Evolutionary conservation across 2,113 vertebrate genomes (phyloP), one percentile per base, ranked within the genome.

Genomic region (Pterocles orientalis): DNA sequence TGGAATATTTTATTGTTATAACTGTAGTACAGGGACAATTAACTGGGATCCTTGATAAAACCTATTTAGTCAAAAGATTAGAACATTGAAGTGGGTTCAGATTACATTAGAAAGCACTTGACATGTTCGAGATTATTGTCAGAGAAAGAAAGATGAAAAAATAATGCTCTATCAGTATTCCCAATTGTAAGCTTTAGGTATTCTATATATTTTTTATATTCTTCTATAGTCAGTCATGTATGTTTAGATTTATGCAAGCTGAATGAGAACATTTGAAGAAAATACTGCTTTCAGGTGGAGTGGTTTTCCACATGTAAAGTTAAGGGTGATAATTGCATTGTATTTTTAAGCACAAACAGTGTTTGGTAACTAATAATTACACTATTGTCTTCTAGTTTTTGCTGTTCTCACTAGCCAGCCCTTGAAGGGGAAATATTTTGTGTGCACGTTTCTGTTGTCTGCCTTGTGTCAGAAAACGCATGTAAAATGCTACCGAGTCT

Each of bases 361-460:
- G 23, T 84, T 90, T 77, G 64, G 43, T 83, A 45, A 56, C 76
- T 33, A 29, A 36, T 65, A 93, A 90, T 71, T 76, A 6, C 36
- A 9, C 13, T 36, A 10, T 58, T 7, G 9, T 78, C 64, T 83
- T 81, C 61, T 34, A 1, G 1, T 31, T 90, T 77, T 71, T 77
- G 56, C 43, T 61, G 20, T 29, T 77, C 54, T 61, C 41, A 10
- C 39, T 45, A 45, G 62, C 56, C 51, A 81, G 82, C 43, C 80
- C 60, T 94, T 78, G 90, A 62, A 93, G 36, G 36, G 51, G 88
- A 83, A 92, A 31, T 90, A 70, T 21, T 95, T 95, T 92, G 72
- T 83, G 92, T 82, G 80, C 95, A 95, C 86, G 72, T 95, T 96
- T 79, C 82, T 92, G 45, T 94, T 93, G 92, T 96, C 95, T 96